Conservation (phyloP, 2,797 vertebrate species). For the Trematomus bernacchii region DNA sequence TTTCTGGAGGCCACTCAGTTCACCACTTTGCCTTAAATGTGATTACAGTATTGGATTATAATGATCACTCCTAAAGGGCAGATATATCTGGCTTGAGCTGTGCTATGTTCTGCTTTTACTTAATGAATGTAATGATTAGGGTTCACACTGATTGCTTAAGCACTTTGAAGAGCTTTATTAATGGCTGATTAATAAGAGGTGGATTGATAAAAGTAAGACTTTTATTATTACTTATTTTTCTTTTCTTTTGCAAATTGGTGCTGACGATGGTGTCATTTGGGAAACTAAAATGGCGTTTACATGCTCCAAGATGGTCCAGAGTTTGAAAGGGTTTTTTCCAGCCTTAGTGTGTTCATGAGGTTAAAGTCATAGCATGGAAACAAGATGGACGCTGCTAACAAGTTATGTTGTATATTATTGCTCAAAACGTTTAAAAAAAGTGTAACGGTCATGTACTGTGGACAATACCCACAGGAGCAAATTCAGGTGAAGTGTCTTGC, state of each 20-base stretch:
- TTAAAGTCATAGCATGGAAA: no score
- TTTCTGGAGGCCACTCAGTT: slow-evolving; percentile 24
- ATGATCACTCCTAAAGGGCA: slow-evolving; percentile 9
- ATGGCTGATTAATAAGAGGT: not conserved
- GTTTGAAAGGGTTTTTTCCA: no score
- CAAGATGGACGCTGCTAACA: no score
- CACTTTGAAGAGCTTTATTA: not conserved
- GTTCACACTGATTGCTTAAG: not conserved
- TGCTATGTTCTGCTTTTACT: not conserved
- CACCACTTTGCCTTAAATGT: slow-evolving; percentile 28
- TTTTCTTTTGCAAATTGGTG: not conserved
- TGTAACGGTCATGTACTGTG: no score
- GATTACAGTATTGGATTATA: slow-evolving; percentile 19
- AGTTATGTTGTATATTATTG: no score
- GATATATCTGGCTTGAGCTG: not conserved
- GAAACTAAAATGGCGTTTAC: not conserved
- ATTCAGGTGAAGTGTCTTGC: no score
- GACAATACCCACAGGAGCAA: no score
- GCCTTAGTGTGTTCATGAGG: no score
- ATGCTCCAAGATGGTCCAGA: no score
- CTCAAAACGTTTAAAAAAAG: no score
- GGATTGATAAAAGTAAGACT: no score
- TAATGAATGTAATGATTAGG: not conserved
- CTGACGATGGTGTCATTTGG: not conserved
- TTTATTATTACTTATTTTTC: no score